Conservation (phyloP, 2,888 invertebrate species). For the Ophion ventricosus region DNA sequence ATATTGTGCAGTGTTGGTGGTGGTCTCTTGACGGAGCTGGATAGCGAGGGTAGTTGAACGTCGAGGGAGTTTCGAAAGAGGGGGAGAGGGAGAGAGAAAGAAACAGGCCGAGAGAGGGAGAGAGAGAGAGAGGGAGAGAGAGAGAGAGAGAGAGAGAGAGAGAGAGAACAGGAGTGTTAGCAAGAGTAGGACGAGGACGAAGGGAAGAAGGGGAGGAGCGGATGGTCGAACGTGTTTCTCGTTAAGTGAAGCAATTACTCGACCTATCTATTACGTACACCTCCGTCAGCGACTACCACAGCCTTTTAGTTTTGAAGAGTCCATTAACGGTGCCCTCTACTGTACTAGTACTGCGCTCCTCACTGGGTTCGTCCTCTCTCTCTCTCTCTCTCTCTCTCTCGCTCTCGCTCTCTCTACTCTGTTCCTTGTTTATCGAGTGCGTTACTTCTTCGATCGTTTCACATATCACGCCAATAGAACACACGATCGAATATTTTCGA, state of each 20-base stretch:
- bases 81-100: constrained; percentile 15
- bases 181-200: constrained; percentile 21
- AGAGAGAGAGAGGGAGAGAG: constrained; percentile 3
- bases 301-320: constrained; percentile 81
- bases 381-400: constrained; percentile 27
- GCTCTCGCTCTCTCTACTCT: neutral
- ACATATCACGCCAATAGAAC: constrained; percentile 10
- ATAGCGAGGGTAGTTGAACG: constrained; percentile 46
- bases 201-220: constrained; percentile 26
- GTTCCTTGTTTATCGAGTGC: constrained; percentile 52
- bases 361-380: constrained; percentile 23
- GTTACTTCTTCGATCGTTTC: constrained; percentile 33
- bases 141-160: constrained; percentile 21
- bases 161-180: constrained; percentile 23
- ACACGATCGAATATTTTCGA: constrained; percentile 11
- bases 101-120: constrained; percentile 16
- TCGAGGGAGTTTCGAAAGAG: constrained; percentile 52
- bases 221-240: constrained; percentile 79
- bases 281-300: constrained; percentile 81
- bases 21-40: constrained; percentile 58
- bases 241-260: constrained; percentile 83
- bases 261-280: constrained; percentile 82
- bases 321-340: constrained; percentile 68
- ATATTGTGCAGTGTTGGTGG: constrained; percentile 71
- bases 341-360: constrained; percentile 34